A percentile compares a stretch with the other conserved stretches of the same genome.
Conservation (phyloP, 2,888 invertebrate genomes). For the Hirtodrosophila trivittata region DNA sequence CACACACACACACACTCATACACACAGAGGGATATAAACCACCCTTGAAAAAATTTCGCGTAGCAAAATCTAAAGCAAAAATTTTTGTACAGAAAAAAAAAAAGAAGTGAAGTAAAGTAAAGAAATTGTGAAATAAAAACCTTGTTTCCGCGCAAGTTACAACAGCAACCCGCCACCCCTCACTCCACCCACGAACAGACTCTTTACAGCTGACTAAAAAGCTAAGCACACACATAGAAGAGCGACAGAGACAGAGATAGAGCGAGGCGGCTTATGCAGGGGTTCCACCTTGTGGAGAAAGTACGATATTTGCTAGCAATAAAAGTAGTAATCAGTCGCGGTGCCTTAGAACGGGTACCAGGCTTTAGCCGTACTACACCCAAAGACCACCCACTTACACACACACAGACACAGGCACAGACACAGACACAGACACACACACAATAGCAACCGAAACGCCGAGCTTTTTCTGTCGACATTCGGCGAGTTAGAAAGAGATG, state of each 20-base stretch:
- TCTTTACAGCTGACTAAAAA: slow-evolving; percentile 63
- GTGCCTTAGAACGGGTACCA: slow-evolving; percentile 33
- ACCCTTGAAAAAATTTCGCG: slow-evolving; percentile 81
- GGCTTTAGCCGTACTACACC: slow-evolving; percentile 1
- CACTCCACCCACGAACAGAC: slow-evolving; percentile 4
- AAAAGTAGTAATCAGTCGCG: slow-evolving; percentile 84
- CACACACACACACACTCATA: slow-evolving; percentile 27
- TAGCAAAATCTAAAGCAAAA: slow-evolving; percentile 74
- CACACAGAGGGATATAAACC: slow-evolving; percentile 65
- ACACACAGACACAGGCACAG: slow-evolving; percentile 2
- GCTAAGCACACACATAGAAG: slow-evolving; percentile 64
- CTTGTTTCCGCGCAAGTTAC: slow-evolving; percentile 80
- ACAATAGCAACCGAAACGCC: slow-evolving; percentile 37
- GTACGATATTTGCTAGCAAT: slow-evolving; percentile 82
- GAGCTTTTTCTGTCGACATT: slow-evolving; percentile 43
- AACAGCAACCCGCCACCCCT: slow-evolving; percentile 29
- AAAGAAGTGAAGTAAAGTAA: slow-evolving; percentile 62
- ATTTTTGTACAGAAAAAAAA: slow-evolving; percentile 28
- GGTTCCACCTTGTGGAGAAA: slow-evolving; percentile 70
- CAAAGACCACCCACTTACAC: slow-evolving; percentile 19
- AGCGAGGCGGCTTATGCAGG: slow-evolving; percentile 26
- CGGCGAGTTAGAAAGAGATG: slow-evolving; percentile 84
- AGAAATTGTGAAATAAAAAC: slow-evolving; percentile 80
- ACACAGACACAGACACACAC: slow-evolving; percentile 8
- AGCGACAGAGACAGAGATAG: neutral